A percentile compares a stretch with the other conserved stretches of the same genome.
Conservation (phyloP, 2,797 vertebrate species). For the Staurois parvus region DNA sequence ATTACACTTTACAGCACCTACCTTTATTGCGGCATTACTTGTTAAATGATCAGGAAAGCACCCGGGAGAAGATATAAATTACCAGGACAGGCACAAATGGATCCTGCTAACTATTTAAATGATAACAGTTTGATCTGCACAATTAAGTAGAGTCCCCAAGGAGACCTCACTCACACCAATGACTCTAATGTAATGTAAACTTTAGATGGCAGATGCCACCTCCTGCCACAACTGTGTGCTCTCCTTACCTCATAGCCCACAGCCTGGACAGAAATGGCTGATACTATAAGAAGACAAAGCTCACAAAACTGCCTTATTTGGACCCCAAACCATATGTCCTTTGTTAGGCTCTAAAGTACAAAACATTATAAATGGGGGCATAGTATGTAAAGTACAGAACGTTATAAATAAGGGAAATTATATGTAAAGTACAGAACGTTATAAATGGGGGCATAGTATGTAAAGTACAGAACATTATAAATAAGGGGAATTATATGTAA, state of each 20-base stretch:
- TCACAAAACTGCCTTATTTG: neutral
- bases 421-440: too few relatives aligned
- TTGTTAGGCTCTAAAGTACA: neutral
- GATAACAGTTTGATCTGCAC: slow-evolving; percentile 40
- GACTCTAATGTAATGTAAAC: slow-evolving; percentile 33
- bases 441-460: too few relatives aligned
- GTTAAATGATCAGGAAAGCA: slow-evolving; percentile 38
- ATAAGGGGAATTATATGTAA: too few relatives aligned
- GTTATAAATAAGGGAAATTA: too few relatives aligned
- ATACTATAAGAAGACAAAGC: neutral
- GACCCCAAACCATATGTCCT: neutral
- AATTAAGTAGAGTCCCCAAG: slow-evolving; percentile 28
- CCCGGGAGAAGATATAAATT: slow-evolving; percentile 42
- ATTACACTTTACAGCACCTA: slow-evolving; percentile 33
- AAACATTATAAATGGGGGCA: too few relatives aligned
- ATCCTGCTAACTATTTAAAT: slow-evolving; percentile 23
- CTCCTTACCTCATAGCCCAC: neutral
- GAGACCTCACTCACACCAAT: slow-evolving; percentile 2
- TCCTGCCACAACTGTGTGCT: neutral
- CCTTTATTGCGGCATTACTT: slow-evolving; percentile 41
- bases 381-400: too few relatives aligned
- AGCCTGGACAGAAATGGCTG: neutral
- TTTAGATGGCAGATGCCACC: slow-evolving; percentile 1
- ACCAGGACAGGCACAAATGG: slow-evolving; percentile 20
- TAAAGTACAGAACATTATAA: too few relatives aligned